A percentile compares a stretch with the other conserved stretches of the same genome.
Conservation (phyloP, 2,113 vertebrate species). For the Ptychochromis oligacanthus region DNA sequence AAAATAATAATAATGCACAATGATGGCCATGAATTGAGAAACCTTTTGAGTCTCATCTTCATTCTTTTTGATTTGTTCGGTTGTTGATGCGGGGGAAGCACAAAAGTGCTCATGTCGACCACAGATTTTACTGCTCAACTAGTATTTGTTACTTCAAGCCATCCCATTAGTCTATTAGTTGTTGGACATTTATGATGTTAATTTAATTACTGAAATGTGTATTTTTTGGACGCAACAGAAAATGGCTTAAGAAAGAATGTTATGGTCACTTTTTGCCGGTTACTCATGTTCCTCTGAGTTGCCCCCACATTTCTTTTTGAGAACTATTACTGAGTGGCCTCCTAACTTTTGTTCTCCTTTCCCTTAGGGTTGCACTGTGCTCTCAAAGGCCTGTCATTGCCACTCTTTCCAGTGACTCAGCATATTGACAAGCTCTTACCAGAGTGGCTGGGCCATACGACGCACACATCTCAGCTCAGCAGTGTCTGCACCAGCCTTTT, state of each 20-base stretch:
- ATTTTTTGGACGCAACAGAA: background rate
- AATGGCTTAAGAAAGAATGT: background rate
- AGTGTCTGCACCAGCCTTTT: slow-evolving; percentile 27
- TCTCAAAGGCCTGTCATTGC: slow-evolving; percentile 26
- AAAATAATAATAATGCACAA: background rate
- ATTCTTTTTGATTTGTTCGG: background rate
- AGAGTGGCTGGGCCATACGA: background rate
- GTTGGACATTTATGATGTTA: background rate
- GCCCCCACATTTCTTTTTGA: background rate
- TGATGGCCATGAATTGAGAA: background rate
- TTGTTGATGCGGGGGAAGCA: no score
- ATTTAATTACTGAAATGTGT: background rate
- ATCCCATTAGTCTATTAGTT: background rate
- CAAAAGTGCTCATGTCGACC: background rate
- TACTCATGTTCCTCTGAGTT: background rate
- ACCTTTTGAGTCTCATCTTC: background rate
- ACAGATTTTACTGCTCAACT: background rate
- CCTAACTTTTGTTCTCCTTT: slow-evolving; percentile 19
- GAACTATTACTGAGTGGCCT: slow-evolving; percentile 7
- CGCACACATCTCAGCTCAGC: slow-evolving; percentile 20
- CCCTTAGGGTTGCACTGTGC: background rate
- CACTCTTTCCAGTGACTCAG: slow-evolving; percentile 44
- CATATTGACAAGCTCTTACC: slow-evolving; percentile 53
- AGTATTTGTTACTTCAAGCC: background rate
- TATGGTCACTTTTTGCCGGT: background rate